Evolutionary conservation across 2,888 invertebrate species (phyloP).

Genomic region (Myathropa florea): DNA sequence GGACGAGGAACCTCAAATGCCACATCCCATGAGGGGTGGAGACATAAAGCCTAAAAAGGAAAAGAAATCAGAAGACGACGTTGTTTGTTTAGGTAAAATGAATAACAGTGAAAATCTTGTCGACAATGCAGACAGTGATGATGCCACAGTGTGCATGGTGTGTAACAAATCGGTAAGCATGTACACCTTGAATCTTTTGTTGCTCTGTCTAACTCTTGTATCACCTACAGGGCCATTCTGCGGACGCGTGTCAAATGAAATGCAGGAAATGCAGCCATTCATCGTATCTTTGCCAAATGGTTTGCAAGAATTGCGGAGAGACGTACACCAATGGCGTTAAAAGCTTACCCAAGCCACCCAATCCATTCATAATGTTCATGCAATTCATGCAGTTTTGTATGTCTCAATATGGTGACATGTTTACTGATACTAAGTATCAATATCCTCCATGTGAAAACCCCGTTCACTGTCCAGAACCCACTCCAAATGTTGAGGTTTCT

Average conservation of each 20-base stretch:
- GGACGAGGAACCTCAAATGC: conserved; percentile 42
- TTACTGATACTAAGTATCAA: not conserved
- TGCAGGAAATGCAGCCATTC: conserved; percentile 78
- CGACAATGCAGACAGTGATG: conserved; percentile 72
- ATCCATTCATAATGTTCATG: conserved; percentile 76
- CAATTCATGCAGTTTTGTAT: conserved; percentile 78
- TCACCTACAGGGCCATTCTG: conserved; percentile 22
- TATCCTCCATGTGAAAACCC: conserved; percentile 11
- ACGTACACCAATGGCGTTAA: conserved; percentile 74
- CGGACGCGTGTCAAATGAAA: conserved; percentile 77
- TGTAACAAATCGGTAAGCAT: conserved; percentile 76
- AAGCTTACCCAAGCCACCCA: conserved; percentile 76
- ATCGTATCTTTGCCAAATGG: conserved; percentile 77
- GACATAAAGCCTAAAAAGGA: conserved; percentile 21
- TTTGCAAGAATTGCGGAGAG: conserved; percentile 77
- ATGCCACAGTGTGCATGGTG: conserved; percentile 72
- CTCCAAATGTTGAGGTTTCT: conserved; percentile 13
- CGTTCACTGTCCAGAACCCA: not conserved
- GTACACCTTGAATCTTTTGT: not conserved
- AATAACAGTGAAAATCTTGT: conserved; percentile 72
- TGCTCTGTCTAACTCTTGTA: not conserved
- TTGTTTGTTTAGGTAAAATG: conserved; percentile 76
- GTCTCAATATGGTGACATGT: conserved; percentile 72
- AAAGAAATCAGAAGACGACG: conserved; percentile 75
- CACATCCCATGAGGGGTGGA: conserved; percentile 5